phyloP scores from a whole-genome alignment of 1,140 invertebrate species.

The Acyrthosiphon pisum region DNA sequence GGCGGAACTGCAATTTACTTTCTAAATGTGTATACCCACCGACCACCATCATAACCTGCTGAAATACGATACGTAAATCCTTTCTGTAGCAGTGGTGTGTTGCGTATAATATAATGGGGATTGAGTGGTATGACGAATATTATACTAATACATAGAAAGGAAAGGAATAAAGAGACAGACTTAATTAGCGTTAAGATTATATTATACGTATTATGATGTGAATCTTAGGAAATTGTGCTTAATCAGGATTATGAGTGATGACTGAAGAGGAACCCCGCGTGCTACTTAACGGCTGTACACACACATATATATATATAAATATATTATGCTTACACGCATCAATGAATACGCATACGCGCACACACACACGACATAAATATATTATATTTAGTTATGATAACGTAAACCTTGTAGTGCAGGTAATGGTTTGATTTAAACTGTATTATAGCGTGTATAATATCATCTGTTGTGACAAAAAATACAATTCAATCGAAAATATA shows the following conservation, averaged over 20 bases:
- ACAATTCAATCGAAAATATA: too few relatives aligned
- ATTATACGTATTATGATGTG: neutral
- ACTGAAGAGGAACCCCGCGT: neutral
- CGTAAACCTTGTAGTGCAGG: neutral
- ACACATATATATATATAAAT: neutral
- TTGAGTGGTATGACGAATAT: neutral
- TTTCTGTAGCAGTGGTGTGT: neutral
- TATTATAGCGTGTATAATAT: neutral
- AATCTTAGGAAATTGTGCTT: neutral
- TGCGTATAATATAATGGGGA: neutral
- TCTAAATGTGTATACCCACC: too few relatives aligned
- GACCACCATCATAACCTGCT: too few relatives aligned
- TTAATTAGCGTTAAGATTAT: conserved; percentile 2
- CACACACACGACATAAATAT: neutral
- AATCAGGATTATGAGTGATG: neutral
- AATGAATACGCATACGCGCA: neutral
- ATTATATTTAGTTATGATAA: neutral
- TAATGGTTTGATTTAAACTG: neutral
- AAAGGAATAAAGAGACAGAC: neutral
- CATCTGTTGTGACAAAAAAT: too few relatives aligned
- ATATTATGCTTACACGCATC: neutral
- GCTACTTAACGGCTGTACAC: neutral
- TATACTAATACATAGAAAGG: neutral
- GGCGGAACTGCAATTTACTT: too few relatives aligned
- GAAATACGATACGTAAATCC: too few relatives aligned